phyloP scores from a whole-genome alignment of 2,113 vertebrate genomes.

The Barbus barbus region DNA sequence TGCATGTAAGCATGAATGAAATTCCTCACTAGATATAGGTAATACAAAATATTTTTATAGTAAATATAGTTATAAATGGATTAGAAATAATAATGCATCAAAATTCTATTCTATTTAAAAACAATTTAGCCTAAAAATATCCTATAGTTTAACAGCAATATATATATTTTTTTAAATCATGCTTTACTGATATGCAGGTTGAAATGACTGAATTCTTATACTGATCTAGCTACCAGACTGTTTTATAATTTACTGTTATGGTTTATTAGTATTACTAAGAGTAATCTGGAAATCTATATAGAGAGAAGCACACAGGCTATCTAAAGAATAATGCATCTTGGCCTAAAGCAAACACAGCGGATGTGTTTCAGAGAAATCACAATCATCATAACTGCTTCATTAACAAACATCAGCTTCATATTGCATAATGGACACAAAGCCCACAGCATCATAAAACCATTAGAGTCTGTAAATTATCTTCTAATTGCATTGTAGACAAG shows the following conservation, averaged over 20 bases:
- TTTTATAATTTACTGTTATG: too few relatives aligned
- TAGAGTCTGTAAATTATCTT: slow-evolving; percentile 12
- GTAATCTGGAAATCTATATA: neutral
- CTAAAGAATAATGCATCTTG: neutral
- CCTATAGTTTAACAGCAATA: neutral
- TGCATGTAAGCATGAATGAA: neutral
- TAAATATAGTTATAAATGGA: neutral
- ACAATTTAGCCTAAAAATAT: neutral
- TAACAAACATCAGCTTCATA: neutral
- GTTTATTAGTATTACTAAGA: neutral
- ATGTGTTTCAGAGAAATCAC: neutral
- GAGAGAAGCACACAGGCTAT: neutral
- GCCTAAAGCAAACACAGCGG: neutral
- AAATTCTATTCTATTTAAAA: too few relatives aligned
- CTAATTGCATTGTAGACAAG: slow-evolving; percentile 30
- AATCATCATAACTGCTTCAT: neutral
- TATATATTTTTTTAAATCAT: too few relatives aligned
- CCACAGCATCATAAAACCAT: slow-evolving; percentile 18
- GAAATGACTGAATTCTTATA: neutral
- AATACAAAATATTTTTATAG: neutral
- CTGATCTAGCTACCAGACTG: too few relatives aligned
- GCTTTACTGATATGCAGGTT: too few relatives aligned
- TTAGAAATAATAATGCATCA: neutral
- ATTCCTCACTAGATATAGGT: neutral
- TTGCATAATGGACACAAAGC: neutral